These are phyloP conservation scores for Serinus canaria DNA, from an alignment of 2,113 vertebrate genomes.

Conservation along the genomic window DNA sequence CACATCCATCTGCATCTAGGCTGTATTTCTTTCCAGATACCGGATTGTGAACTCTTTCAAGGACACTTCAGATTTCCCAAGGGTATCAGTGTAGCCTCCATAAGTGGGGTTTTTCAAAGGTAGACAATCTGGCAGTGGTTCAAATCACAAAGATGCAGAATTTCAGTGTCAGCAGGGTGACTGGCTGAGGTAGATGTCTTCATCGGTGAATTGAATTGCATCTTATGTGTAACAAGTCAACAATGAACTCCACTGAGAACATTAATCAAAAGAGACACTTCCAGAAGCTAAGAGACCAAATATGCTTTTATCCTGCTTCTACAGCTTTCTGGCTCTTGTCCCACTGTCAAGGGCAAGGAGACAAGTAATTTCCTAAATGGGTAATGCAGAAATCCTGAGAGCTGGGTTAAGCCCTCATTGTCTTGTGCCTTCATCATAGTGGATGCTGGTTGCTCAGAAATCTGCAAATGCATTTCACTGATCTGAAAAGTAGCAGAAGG, in stretches of 20 bases:
- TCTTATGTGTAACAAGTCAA: background rate
- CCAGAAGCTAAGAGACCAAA: background rate
- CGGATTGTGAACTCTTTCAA: background rate
- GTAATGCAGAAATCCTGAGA: background rate
- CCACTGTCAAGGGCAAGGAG: background rate
- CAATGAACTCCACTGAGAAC: background rate
- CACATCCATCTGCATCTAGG: background rate
- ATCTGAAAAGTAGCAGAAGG: background rate
- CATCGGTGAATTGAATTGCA: background rate
- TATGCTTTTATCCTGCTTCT: background rate
- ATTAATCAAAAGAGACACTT: background rate
- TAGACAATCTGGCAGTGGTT: background rate
- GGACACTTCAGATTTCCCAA: background rate
- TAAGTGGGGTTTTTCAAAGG: background rate
- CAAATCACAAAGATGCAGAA: background rate
- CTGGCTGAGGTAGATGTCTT: background rate
- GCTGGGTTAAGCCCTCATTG: background rate
- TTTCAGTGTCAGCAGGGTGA: background rate
- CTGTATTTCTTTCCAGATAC: background rate
- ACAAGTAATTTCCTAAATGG: conserved; percentile 1
- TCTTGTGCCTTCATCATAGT: background rate
- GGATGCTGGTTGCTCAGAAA: background rate
- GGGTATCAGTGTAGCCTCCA: background rate
- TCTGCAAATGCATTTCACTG: background rate
- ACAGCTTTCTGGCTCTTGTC: background rate